Evolutionary conservation across 1,140 invertebrate species (phyloP).

Genomic region (Drosophila erecta): DNA sequence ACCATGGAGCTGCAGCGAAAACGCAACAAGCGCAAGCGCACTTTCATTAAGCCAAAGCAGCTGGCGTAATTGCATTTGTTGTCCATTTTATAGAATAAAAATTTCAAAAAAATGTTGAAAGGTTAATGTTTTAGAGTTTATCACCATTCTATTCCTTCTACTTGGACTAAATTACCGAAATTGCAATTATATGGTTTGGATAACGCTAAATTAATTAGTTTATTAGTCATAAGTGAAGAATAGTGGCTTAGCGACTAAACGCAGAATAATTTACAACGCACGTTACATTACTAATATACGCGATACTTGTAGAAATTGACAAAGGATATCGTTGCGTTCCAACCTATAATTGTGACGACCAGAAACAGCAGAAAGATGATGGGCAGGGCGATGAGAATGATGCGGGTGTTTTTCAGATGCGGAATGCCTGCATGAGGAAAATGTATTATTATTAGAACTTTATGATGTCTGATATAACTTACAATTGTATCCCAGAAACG

Average conservation of each 20-base stretch:
- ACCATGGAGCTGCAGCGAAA: slow-evolving; percentile 88
- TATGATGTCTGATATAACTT: slow-evolving; percentile 84
- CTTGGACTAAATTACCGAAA: not conserved
- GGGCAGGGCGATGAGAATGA: slow-evolving; percentile 94
- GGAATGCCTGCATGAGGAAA: slow-evolving; percentile 91
- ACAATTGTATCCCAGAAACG: slow-evolving; percentile 99
- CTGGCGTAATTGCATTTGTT: slow-evolving; percentile 79
- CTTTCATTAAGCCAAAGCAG: slow-evolving; percentile 88
- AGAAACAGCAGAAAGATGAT: slow-evolving; percentile 92
- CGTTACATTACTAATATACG: slow-evolving; percentile 84
- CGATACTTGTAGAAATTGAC: slow-evolving; percentile 93
- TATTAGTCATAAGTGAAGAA: slow-evolving; percentile 65
- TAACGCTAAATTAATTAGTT: slow-evolving; percentile 54
- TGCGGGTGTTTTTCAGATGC: slow-evolving; percentile 94
- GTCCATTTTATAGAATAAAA: slow-evolving; percentile 56
- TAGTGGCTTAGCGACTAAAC: slow-evolving; percentile 54
- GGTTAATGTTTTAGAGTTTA: no score
- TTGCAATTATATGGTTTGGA: not conserved
- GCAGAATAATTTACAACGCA: slow-evolving; percentile 72
- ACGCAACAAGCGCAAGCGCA: slow-evolving; percentile 88
- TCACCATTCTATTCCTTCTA: not conserved
- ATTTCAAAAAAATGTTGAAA: slow-evolving; percentile 23
- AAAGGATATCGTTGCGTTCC: slow-evolving; percentile 90
- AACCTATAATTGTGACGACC: slow-evolving; percentile 89
- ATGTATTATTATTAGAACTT: not conserved